Percentiles rank a stretch among this genome's conserved stretches.
phyloP scores from a whole-genome alignment of 2,888 invertebrate genomes.

The Phasia obesa region DNA sequence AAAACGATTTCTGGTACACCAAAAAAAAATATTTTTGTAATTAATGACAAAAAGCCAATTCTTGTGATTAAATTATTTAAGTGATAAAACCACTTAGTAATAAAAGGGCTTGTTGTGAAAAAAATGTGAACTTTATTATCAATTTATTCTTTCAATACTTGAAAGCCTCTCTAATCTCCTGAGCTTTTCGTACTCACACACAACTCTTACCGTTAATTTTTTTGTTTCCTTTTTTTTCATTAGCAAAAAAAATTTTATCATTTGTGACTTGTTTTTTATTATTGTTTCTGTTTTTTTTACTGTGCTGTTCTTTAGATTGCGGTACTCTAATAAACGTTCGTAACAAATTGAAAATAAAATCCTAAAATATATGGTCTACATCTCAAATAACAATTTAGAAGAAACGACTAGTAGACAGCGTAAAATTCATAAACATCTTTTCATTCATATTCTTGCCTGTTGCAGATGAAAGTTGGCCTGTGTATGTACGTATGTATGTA shows the following conservation, averaged over 20 bases:
- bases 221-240: not conserved
- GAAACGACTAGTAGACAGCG: conserved; percentile 32
- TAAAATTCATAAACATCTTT: conserved; percentile 54
- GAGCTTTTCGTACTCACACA: conserved; percentile 6
- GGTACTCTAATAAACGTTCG: conserved; percentile 59
- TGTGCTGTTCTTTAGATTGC: conserved; percentile 19
- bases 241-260: not conserved
- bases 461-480: conserved; percentile 19
- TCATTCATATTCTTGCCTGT: conserved; percentile 58
- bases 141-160: too few species aligned
- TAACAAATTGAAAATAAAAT: conserved; percentile 68
- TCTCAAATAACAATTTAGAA: conserved; percentile 48
- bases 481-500: not conserved
- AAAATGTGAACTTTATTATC: too few species aligned
- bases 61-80: too few species aligned
- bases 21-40: too few species aligned
- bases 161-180: not conserved
- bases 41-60: too few species aligned
- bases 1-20: too few species aligned
- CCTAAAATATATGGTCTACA: conserved; percentile 60
- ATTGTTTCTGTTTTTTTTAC: not conserved
- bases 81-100: too few species aligned
- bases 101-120: too few species aligned
- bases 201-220: conserved; percentile 7
- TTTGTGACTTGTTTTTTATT: not conserved